Evolutionary conservation across 2,888 invertebrate species (phyloP).

Genomic region (Nomada ruficornis): DNA sequence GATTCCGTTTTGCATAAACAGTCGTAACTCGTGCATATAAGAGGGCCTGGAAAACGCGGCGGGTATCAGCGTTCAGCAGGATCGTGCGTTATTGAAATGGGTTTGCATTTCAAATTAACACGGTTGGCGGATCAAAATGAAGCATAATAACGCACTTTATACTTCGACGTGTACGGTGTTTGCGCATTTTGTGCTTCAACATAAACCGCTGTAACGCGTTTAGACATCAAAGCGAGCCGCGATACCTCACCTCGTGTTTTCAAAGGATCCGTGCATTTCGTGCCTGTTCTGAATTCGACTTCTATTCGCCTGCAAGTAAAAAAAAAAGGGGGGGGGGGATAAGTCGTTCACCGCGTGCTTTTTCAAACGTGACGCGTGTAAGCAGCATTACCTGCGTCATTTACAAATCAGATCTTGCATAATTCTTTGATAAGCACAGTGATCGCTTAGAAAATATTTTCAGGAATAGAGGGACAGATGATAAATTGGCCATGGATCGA

Average conservation of each 20-base stretch:
- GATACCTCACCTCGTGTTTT: slow-evolving; percentile 27
- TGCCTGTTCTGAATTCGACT: slow-evolving; percentile 29
- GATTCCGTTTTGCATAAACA: slow-evolving; percentile 26
- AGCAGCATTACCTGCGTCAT: background rate
- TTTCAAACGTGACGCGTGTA: background rate
- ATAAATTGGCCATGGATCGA: too few relatives aligned
- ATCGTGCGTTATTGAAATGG: slow-evolving; percentile 39
- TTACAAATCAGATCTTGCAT: background rate
- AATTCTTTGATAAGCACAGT: too few relatives aligned
- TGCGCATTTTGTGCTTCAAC: slow-evolving; percentile 41
- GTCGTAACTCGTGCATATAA: background rate
- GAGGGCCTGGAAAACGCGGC: background rate
- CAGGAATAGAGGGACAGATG: too few relatives aligned
- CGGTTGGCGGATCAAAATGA: slow-evolving; percentile 53
- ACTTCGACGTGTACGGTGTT: slow-evolving; percentile 43
- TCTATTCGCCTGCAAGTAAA: slow-evolving; percentile 21
- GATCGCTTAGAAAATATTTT: too few relatives aligned
- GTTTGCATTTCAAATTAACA: slow-evolving; percentile 59
- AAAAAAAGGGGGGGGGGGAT: slow-evolving; percentile 3
- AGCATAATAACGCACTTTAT: slow-evolving; percentile 55
- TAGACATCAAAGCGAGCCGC: slow-evolving; percentile 54
- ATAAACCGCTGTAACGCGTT: slow-evolving; percentile 46
- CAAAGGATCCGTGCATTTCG: slow-evolving; percentile 27
- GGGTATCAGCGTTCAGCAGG: background rate
- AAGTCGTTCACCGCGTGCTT: background rate